Conservation (phyloP, 2,888 invertebrate genomes). For the Limnephilus rhombicus region DNA sequence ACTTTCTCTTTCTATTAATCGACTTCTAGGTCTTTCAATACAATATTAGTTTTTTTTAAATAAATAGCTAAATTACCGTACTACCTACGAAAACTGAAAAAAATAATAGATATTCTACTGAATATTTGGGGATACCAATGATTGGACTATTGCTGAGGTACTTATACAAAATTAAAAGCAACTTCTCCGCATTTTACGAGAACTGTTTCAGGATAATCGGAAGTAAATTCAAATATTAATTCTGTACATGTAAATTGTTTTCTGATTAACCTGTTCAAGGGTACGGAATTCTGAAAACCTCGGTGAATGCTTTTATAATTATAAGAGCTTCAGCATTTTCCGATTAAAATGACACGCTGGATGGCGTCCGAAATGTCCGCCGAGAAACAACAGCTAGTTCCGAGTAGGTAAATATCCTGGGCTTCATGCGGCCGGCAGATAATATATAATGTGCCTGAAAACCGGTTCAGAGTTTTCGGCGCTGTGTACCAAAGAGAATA, state of each 20-base stretch:
- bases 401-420: constrained; percentile 21
- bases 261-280: background rate
- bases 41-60: too few relatives aligned
- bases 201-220: background rate
- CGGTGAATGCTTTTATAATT: background rate
- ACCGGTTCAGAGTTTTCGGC: constrained; percentile 53
- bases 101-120: too few relatives aligned
- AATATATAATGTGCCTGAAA: constrained; percentile 22
- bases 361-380: constrained; percentile 5
- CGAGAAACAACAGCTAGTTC: constrained; percentile 38
- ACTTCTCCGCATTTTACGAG: background rate
- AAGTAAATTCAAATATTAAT: too few relatives aligned
- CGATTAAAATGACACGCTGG: constrained; percentile 19
- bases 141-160: background rate
- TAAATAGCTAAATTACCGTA: too few relatives aligned
- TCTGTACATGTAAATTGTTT: background rate
- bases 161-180: background rate
- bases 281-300: background rate
- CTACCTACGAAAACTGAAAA: too few relatives aligned
- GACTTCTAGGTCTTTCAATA: too few relatives aligned
- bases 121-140: background rate
- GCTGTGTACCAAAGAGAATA: constrained; percentile 57
- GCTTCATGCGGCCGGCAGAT: background rate
- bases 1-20: too few relatives aligned
- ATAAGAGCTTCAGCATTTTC: background rate